Base-by-base conservation (phyloP, 2,888 invertebrate genomes). In the Geotrupes spiniger region DNA sequence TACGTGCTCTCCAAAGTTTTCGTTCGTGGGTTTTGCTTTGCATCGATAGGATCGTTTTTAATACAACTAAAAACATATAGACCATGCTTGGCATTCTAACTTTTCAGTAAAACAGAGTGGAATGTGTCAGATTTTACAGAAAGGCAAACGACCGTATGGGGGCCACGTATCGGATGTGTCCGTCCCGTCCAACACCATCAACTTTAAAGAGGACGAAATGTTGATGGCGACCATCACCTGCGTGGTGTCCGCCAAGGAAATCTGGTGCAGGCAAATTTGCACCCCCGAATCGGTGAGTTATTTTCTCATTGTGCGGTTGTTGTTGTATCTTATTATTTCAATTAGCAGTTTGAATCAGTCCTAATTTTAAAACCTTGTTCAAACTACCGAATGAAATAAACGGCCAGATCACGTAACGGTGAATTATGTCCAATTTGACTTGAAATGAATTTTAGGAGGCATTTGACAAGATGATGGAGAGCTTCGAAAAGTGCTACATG, bases 191-290 rank as follows among this genome's bases (percentile, higher is more conserved):
- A 71, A 69, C 43, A 70, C 65, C 1, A 61, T 72, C n/a, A 56
- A 62, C 9, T 66, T 72, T 41, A 51, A 69, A 3, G 69, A 70
- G 2, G 65, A 70, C 1, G 66, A 69, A 5, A 73, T 70, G 65
- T 72, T 77, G 63, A 62, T 69, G 5, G 74, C 75, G 0, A 67
- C 68, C 46, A 66, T 78, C 1, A 75, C 75, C 0, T 69, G 66
- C 21, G 73, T 75, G 0, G 62, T 66, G 4, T 74, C 72, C 1
- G 72, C 75, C 0, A 69, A 69, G 3, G 77, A 78, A 46, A 69
- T 82, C 15, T 80, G 78, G 77, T 74, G 76, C 15, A 64, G 78
- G 16, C 71, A 81, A 4, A 64, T 74, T 6, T 76, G 74, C 1
- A 76, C 77, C 1, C 59, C 73, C 2, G 77, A 77, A 57, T 72